phyloP scores from a whole-genome alignment of 2,113 vertebrate genomes.

The Hassar affinis region DNA sequence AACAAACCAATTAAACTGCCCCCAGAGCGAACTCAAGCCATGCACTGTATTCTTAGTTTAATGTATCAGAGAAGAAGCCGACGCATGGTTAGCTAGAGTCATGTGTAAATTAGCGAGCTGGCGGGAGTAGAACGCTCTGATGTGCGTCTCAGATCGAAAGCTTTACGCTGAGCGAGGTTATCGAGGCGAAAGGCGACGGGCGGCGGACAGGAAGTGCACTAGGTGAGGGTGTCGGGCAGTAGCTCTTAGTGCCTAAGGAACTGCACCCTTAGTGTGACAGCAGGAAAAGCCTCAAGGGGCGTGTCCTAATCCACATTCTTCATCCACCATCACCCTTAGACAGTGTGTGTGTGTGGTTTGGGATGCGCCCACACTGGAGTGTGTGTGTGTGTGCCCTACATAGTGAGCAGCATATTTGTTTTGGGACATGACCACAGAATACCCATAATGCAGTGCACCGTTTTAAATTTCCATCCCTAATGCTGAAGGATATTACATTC shows the following conservation, averaged over 20 bases:
- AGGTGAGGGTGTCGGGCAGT: constrained; percentile 19
- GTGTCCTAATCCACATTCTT: constrained; percentile 32
- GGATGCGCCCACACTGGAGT: background rate
- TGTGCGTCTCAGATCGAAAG: background rate
- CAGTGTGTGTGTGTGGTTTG: background rate
- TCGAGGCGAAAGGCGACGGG: constrained; percentile 35
- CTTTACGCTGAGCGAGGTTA: background rate
- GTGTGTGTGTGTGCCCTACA: background rate
- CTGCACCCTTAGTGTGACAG: background rate
- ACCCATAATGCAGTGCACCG: background rate
- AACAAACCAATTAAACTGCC: background rate
- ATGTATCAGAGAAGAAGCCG: too few species aligned
- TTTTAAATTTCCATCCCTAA: background rate
- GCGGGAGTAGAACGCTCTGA: too few species aligned
- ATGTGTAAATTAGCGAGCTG: too few species aligned
- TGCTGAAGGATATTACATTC: background rate
- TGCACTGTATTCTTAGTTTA: too few species aligned
- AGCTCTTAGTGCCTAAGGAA: constrained; percentile 6
- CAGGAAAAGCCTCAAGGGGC: background rate
- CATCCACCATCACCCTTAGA: constrained; percentile 9
- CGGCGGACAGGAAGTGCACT: constrained; percentile 43
- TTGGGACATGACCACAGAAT: background rate
- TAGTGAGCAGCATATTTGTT: background rate
- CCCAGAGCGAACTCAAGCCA: background rate
- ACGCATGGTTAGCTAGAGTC: too few species aligned